Evolutionary conservation across 2,113 vertebrate genomes (phyloP), one percentile per base, ranked within the genome.

Genomic region (Rhagologus leucostigma): DNA sequence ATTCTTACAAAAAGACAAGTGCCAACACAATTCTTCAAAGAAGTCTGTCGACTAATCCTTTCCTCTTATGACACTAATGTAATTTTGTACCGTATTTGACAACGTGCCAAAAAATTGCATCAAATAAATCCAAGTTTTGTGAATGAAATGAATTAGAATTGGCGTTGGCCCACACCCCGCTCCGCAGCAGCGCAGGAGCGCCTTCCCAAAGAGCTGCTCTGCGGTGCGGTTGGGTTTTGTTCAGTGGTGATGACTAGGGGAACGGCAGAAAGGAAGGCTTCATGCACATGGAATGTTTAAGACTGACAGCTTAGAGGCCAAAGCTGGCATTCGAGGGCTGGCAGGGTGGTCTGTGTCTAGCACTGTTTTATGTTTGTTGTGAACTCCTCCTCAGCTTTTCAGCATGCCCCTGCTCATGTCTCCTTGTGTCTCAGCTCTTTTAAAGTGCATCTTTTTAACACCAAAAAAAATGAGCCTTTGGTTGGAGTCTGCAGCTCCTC

Each of bases 61-160:
- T 83, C 89, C 91, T 88, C 94, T 90, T 94, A 92, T 75, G 77
- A 94, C 89, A 94, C 84, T 84, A 80, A 90, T 91, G 90, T 89
- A 93, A 97, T 96, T 96, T 97, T 64, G 81, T 74, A 44, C 84
- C 4, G 17, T 41, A 79, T 81, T 87, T 94, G 95, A 89, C 63
- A 46, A 42, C 0, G 0, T 37, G 89, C 94, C 95, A 96, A 95
- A 96, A 96, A 97, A 91, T 84, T 83, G 76, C 87, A 84, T 86
- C 44, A 0, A 87, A 92, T 91, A 96, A 94, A 94, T 95, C 84
- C 79, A 37, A 90, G 82, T 93, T 96, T 96, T 96, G 81, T 97
- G 97, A 96, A 97, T 97, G 89, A 94, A 94, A 93, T 92, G 69
- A 94, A 90, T 95, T 83, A 89, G 85, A 62, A 67, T 29, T 56